A percentile compares a stretch with the other conserved stretches of the same genome.
Evolutionary conservation across 2,113 vertebrate genomes (phyloP).

Genomic region (Zonotrichia leucophrys): DNA sequence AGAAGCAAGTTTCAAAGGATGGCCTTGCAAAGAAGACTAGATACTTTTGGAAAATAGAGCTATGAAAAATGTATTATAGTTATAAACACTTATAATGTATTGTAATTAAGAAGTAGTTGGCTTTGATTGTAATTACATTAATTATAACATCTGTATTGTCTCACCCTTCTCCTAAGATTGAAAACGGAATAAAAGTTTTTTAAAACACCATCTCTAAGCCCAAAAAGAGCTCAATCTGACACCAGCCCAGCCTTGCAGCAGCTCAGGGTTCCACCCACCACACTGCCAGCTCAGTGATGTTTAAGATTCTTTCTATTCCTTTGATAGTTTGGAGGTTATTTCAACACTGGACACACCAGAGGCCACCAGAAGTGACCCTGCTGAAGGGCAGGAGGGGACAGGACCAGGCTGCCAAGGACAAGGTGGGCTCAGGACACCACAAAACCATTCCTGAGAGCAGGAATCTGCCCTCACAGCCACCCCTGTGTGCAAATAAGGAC

Average conservation of each 20-base stretch:
- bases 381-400: background rate
- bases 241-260: background rate
- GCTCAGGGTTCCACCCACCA: background rate
- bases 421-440: accelerated
- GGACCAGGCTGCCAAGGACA: background rate
- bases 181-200: background rate
- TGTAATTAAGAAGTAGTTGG: background rate
- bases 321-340: background rate
- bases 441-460: background rate
- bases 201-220: background rate
- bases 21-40: background rate
- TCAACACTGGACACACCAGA: background rate
- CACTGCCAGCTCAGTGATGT: accelerated
- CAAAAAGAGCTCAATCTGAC: background rate
- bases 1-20: background rate
- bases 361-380: background rate
- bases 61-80: background rate
- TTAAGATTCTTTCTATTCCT: background rate
- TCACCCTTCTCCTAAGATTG: background rate
- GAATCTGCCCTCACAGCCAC: background rate
- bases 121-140: background rate
- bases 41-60: background rate
- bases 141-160: background rate
- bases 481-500: background rate
- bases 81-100: background rate